A percentile compares a stretch with the other conserved stretches of the same genome.
Conservation (phyloP, 1,140 invertebrate species). For the Diabrotica virgifera region DNA sequence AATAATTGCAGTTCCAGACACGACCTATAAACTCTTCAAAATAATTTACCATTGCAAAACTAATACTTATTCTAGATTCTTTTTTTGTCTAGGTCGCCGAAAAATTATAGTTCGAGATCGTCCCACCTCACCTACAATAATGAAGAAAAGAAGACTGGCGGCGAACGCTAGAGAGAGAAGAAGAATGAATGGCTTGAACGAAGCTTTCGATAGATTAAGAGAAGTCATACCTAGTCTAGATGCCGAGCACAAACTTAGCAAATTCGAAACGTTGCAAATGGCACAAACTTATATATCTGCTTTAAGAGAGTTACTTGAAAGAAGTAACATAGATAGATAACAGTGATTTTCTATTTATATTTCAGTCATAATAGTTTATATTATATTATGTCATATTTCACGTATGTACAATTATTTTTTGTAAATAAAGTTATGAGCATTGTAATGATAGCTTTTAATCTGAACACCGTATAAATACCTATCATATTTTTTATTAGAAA, state of each 20-base stretch:
- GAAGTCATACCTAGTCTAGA: constrained; percentile 74
- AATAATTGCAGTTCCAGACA: too few species aligned
- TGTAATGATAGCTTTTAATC: too few species aligned
- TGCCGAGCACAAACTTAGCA: constrained; percentile 72
- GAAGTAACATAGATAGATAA: constrained; percentile 23
- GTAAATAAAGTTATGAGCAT: too few species aligned
- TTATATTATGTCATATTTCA: too few species aligned
- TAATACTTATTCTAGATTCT: too few species aligned
- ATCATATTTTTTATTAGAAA: too few species aligned
- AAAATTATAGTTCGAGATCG: constrained; percentile 26
- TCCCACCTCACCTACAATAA: constrained; percentile 56
- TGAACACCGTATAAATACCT: too few species aligned
- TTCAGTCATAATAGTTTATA: too few species aligned
- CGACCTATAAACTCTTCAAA: too few species aligned
- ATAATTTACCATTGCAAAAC: too few species aligned
- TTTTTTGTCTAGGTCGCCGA: constrained; percentile 22
- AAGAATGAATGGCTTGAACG: constrained; percentile 75
- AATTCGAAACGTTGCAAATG: constrained; percentile 82
- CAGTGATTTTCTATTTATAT: too few species aligned
- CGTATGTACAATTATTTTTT: too few species aligned
- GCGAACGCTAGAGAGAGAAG: constrained; percentile 71
- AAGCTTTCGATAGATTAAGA: constrained; percentile 71
- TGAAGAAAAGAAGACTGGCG: constrained; percentile 62
- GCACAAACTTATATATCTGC: constrained; percentile 77
- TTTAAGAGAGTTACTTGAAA: constrained; percentile 58